Conservation (phyloP, 2,113 vertebrate species). For the Chitala chitala region DNA sequence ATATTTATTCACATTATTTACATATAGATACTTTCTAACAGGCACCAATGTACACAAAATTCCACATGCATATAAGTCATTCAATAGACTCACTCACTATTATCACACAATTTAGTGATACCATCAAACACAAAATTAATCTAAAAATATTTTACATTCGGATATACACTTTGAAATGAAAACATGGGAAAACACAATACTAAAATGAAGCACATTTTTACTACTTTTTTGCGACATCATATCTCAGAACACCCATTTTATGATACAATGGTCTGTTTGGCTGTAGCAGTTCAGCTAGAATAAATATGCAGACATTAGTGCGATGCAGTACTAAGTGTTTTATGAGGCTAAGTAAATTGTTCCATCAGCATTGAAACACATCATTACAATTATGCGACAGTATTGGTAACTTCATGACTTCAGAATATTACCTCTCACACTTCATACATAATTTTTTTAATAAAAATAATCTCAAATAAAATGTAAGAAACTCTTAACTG, state of each 20-base stretch:
- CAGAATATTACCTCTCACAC: neutral
- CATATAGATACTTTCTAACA: no score
- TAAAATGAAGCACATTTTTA: conserved; percentile 7
- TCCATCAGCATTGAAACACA: neutral
- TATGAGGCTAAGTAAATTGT: conserved; percentile 2
- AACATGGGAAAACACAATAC: conserved; percentile 6
- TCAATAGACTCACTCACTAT: neutral
- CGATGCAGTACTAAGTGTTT: neutral
- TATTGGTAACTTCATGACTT: neutral
- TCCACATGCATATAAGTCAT: conserved; percentile 7
- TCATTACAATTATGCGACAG: neutral
- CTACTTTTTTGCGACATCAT: neutral
- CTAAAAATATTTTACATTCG: conserved; percentile 14
- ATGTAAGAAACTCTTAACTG: conserved; percentile 3
- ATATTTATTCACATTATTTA: no score
- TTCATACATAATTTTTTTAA: conserved; percentile 6
- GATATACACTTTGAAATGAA: neutral
- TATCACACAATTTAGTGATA: neutral
- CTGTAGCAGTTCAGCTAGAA: neutral
- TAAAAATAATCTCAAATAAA: conserved; percentile 3
- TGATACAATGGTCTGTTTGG: neutral
- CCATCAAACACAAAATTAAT: conserved; percentile 5
- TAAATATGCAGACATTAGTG: neutral
- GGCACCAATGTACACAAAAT: neutral
- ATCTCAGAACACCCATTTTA: neutral